Evolutionary conservation across 2,113 vertebrate genomes (phyloP), one percentile per base, ranked within the genome.

Genomic region (Vulpes lagopus): DNA sequence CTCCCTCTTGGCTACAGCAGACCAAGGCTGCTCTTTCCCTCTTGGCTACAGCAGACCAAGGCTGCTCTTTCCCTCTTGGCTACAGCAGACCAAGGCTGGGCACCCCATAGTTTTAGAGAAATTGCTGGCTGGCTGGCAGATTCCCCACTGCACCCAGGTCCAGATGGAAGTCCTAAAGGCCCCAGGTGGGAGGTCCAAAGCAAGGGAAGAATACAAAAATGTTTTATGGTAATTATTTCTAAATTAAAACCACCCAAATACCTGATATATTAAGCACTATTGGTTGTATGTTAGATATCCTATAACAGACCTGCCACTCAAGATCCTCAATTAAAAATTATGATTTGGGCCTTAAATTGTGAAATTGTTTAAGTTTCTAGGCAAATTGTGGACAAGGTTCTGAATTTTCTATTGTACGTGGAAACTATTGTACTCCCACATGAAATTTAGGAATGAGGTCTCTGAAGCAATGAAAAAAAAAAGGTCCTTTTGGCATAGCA

Each of bases 271-370:
- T 64, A 17, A 25, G 57, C n/a, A 51, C 65, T 74, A 51, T 25
- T 67, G 22, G 49, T 81, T 95, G 20, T 89, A 10, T 30, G 38
- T 76, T 91, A 69, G 81, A 49, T 55, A 49, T 69, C 53, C 11
- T 92, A 17, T 23, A 60, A 38, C 78, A 60, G 51, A 14, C 2
- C 43, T 32, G 16, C 32, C 22, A 80, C 35, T 92, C 1, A 87
- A n/a, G 51, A 49, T 23, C 10, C 25, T 91, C 88, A 94, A 19
- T 83, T 96, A 84, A 92, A 94, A 92, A 89, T 80, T 82, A 35
- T 73, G 32, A 65, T 23, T 94, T 7, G 80, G 57, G 35, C 15
- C 27, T 2, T 73, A 51, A 73, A 92, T 96, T 91, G 53, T 94
- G 62, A 90, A 51, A 51, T 57, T 53, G 25, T 83, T 83, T 92